Percentiles rank a stretch among this genome's conserved stretches.
Evolutionary conservation across 35 echinoderm and acorn worm species (phyloP).

Genomic region (Holothuria glaberrima): DNA sequence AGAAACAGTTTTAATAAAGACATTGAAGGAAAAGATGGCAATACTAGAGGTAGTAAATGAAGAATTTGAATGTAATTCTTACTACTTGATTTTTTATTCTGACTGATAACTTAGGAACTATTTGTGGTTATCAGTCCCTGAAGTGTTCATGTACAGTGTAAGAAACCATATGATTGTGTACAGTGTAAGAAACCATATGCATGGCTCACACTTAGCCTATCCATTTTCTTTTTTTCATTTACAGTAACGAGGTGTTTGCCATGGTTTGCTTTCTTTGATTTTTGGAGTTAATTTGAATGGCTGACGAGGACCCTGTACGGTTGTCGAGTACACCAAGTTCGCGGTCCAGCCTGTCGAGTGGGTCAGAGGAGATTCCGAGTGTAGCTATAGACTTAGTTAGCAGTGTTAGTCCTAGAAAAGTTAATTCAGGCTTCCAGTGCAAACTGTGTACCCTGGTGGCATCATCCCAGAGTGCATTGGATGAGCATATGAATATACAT

Average conservation of each 20-base stretch:
- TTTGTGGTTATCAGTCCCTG: no score
- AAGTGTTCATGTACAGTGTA: no score
- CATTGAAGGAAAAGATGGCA: no score
- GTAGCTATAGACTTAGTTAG: background rate
- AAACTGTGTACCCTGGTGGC: slow-evolving; percentile 88
- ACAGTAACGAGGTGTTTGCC: slow-evolving; percentile 49
- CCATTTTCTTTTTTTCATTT: background rate
- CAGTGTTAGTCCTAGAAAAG: slow-evolving; percentile 29
- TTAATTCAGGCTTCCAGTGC: slow-evolving; percentile 81
- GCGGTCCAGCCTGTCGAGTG: slow-evolving; percentile 57
- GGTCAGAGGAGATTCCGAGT: slow-evolving; percentile 43
- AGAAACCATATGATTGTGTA: no score
- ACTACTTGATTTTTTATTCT: no score
- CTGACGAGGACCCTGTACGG: slow-evolving; percentile 64
- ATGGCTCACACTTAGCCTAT: background rate
- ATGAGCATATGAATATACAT: slow-evolving; percentile 98
- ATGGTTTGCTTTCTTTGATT: slow-evolving; percentile 50
- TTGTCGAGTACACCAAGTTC: slow-evolving; percentile 62
- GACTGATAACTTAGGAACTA: no score
- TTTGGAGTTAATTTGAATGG: slow-evolving; percentile 46
- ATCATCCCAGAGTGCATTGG: slow-evolving; percentile 80
- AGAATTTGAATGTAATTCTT: no score
- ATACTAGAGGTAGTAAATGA: no score
- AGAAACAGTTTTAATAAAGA: no score
- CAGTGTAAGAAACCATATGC: no score